phyloP scores from a whole-genome alignment of 2,113 vertebrate species.

The Sinocyclocheilus maitianheensis region DNA sequence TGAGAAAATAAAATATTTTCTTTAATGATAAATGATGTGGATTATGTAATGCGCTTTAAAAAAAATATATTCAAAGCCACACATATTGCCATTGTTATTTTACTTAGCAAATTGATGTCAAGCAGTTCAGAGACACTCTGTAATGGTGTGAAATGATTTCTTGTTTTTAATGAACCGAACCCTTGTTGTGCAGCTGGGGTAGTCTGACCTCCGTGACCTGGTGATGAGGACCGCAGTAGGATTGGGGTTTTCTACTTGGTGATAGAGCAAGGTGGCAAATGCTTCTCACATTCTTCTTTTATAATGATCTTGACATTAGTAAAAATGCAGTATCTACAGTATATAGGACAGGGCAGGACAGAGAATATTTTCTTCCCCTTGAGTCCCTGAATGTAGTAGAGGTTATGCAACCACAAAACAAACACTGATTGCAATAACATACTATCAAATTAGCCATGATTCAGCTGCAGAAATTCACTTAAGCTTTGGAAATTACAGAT shows the following conservation, averaged over 20 bases:
- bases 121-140: neutral
- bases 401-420: constrained; percentile 10
- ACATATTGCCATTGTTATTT: neutral
- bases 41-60: neutral
- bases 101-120: neutral
- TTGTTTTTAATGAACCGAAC: neutral
- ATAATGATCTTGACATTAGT: neutral
- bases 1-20: neutral
- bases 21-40: neutral
- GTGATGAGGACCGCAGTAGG: neutral
- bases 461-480: constrained; percentile 38
- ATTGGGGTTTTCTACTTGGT: neutral
- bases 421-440: constrained; percentile 23
- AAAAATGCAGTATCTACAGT: neutral
- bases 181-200: neutral
- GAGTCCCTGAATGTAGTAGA: neutral
- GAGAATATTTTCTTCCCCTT: constrained; percentile 1
- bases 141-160: neutral
- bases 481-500: neutral
- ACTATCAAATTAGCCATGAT: constrained; percentile 16
- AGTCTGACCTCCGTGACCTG: constrained; percentile 1
- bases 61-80: neutral
- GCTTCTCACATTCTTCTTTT: neutral
- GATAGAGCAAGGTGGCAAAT: neutral
- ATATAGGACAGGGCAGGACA: neutral